Evolutionary conservation across 37 sponge, comb jelly and placozoan species (phyloP).

Genomic region (Cliona cf. orientalis): DNA sequence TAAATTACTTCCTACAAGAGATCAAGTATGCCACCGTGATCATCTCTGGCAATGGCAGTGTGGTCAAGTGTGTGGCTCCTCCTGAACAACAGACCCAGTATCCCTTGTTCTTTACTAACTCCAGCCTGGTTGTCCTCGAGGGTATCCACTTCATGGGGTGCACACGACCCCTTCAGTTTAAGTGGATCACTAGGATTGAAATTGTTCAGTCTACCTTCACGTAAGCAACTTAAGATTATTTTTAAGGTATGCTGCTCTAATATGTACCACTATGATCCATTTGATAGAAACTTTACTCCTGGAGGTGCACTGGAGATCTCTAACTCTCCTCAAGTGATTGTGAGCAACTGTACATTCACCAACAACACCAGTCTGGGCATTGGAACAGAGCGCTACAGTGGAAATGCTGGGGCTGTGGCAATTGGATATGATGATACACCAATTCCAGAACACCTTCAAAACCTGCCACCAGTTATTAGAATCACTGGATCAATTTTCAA

Average conservation of each 20-base stretch:
- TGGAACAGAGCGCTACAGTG: conserved; percentile 17
- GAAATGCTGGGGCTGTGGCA: conserved; percentile 20
- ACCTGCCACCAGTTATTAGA: not conserved
- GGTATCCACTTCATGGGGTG: conserved; percentile 2
- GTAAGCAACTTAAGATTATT: too few relatives aligned
- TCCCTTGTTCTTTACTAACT: not conserved
- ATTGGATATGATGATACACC: conserved; percentile 4
- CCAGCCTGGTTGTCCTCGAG: conserved; percentile 2
- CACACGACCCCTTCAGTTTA: conserved; percentile 1
- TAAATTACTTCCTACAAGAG: too few relatives aligned
- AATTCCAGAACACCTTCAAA: not conserved
- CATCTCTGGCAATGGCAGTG: not conserved
- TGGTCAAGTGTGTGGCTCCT: not conserved
- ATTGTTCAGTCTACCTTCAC: not conserved
- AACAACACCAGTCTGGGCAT: conserved; percentile 12
- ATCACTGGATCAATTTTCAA: conserved; percentile 6
- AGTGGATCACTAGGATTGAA: not conserved
- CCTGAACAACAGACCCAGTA: not conserved
- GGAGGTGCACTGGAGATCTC: conserved; percentile 27
- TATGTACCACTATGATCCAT: too few relatives aligned
- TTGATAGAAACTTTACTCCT: conserved; percentile 15
- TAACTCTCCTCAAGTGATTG: not conserved
- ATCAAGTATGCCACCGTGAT: not conserved
- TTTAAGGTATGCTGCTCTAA: too few relatives aligned
- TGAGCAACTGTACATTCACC: conserved; percentile 9